Evolutionary conservation across 2,113 vertebrate genomes (phyloP), one percentile per base, ranked within the genome.

Genomic region (Hippotragus niger): DNA sequence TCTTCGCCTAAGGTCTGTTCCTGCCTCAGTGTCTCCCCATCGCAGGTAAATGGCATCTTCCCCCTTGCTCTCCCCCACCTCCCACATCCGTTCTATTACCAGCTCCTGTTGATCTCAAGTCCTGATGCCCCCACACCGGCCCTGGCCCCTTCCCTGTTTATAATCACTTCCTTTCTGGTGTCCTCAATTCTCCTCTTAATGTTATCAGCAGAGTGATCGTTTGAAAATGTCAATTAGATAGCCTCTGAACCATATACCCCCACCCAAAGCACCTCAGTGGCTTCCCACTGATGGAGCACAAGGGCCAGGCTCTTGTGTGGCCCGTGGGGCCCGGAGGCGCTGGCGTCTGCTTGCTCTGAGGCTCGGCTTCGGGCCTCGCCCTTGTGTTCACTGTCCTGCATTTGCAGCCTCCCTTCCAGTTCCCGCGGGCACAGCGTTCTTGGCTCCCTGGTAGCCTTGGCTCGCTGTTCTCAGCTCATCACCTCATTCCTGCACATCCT

Each of bases 401-500:
- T 88, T 43, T 52, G 91, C 81, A 47, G 88, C 43, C 58, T 45
- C 19, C 27, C 47, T 52, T 52, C 85, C 33, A n/a, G 81, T 27
- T 88, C 87, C 96, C 6, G 45, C 31, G 3, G 90, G 92, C 95
- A 55, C 45, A 43, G 96, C 6, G 40, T 80, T 94, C 92, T 88
- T 94, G 97, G 96, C 94, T 55, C 11, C 60, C 12, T 5, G 0
- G 0, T 47, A 91, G 27, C 43, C 62, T 83, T 86, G 94, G 62
- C 92, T 31, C 7, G 0, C 33, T 8, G 2, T n/a, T 90, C 88
- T 92, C 25, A 55, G 90, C 74, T 96, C 85, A 21, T 94, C 88
- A 15, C 93, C 82, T 86, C 55, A 5, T 80, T 84, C 43, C 82
- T 71, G 86, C 17, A 83, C 93, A 78, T 97, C 95, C 94, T 97